Evolutionary conservation across 1,140 invertebrate species (phyloP).

Genomic region (Tribolium castaneum): DNA sequence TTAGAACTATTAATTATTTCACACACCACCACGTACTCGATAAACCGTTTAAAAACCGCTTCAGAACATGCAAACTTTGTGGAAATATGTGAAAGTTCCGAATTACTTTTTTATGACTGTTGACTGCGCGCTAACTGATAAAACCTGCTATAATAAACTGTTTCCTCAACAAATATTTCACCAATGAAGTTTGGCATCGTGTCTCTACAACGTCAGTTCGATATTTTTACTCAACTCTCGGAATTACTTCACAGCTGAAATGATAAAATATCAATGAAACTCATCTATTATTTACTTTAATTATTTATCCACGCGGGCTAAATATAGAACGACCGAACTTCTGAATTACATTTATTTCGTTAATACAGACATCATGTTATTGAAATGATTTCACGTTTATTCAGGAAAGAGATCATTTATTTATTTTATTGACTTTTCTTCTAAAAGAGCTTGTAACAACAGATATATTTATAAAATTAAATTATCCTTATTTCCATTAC

Average conservation of each 20-base stretch:
- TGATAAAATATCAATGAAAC: not conserved
- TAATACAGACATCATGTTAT: not conserved
- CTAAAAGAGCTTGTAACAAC: too few species aligned
- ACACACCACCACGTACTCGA: not conserved
- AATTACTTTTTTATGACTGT: conserved; percentile 29
- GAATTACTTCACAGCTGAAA: not conserved
- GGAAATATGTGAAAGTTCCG: conserved; percentile 15
- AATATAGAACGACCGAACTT: not conserved
- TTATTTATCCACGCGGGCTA: not conserved
- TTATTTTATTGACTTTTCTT: too few species aligned
- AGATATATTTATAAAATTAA: too few species aligned
- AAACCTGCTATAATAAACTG: conserved; percentile 19
- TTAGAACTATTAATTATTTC: not conserved
- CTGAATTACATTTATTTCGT: not conserved
- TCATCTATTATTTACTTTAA: not conserved
- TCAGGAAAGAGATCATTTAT: too few species aligned
- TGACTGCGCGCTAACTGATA: conserved; percentile 12
- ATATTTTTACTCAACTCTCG: not conserved
- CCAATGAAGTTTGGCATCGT: conserved; percentile 8
- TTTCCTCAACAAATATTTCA: conserved; percentile 4
- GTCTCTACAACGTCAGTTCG: not conserved
- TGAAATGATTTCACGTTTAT: not conserved
- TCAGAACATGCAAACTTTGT: conserved; percentile 22
- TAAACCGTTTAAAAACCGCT: conserved; percentile 11
- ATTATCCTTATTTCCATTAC: too few species aligned